Percentiles rank a stretch among this genome's conserved stretches.
phyloP scores from a whole-genome alignment of 2,888 invertebrate species.

The Drosophila kuntzei region DNA sequence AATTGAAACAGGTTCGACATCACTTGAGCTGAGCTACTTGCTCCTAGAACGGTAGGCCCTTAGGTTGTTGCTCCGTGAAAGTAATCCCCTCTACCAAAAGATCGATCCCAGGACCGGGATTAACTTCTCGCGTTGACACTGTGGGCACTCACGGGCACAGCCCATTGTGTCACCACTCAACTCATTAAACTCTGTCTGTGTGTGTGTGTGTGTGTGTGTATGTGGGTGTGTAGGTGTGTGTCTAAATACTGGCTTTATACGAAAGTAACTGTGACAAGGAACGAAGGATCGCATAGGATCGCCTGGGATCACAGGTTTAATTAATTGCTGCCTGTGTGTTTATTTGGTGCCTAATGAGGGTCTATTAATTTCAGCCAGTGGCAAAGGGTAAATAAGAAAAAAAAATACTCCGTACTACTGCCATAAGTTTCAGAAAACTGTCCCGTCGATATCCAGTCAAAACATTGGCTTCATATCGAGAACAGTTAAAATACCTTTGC shows the following conservation, averaged over 20 bases:
- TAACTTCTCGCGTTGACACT: constrained; percentile 38
- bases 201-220: constrained; percentile 28
- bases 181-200: constrained; percentile 49
- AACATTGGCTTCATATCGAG: not conserved
- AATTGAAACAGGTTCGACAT: constrained; percentile 65
- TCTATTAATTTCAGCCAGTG: constrained; percentile 36
- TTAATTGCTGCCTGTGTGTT: constrained; percentile 62
- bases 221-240: constrained; percentile 23
- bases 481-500: not conserved
- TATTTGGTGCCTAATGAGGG: constrained; percentile 51
- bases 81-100: constrained; percentile 66
- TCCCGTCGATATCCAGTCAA: not conserved
- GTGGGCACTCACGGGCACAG: constrained; percentile 46
- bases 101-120: constrained; percentile 31
- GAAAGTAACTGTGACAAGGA: constrained; percentile 27
- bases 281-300: constrained; percentile 30
- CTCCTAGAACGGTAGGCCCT: constrained; percentile 60
- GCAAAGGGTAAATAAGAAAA: not conserved
- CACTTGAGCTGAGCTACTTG: constrained; percentile 46
- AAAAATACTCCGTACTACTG: not conserved
- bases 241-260: constrained; percentile 23
- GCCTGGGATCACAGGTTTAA: constrained; percentile 26
- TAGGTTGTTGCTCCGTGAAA: constrained; percentile 60
- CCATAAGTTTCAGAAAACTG: constrained; percentile 6
- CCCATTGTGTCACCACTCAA: constrained; percentile 69